A percentile compares a stretch with the other conserved stretches of the same genome.
Evolutionary conservation across 2,113 vertebrate genomes (phyloP).

Genomic region (Cnemophilus loriae): DNA sequence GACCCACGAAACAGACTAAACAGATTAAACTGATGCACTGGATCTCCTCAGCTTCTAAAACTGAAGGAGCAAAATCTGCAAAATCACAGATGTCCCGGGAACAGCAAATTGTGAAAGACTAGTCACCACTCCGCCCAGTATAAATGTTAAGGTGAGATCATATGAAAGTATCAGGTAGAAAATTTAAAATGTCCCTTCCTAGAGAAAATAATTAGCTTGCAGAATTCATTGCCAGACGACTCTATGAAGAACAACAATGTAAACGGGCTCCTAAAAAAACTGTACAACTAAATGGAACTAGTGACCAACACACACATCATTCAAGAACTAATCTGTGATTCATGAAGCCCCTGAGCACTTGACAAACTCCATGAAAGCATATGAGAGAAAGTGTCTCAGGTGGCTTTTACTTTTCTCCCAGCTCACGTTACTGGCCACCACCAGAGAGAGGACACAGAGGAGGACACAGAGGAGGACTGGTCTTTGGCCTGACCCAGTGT

Average conservation of each 20-base stretch:
- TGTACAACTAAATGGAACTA: neutral
- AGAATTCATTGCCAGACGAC: neutral
- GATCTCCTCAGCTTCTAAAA: neutral
- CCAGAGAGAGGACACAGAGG: neutral
- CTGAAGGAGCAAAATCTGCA: neutral
- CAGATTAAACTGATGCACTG: neutral
- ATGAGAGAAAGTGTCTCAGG: neutral
- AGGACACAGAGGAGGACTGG: neutral
- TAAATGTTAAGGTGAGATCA: neutral
- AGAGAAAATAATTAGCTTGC: neutral
- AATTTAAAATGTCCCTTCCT: neutral
- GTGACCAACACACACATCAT: neutral
- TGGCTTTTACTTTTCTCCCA: neutral
- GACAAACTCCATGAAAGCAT: neutral
- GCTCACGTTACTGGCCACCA: neutral
- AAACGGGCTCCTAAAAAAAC: neutral
- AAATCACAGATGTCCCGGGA: accelerated
- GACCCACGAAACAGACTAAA: neutral
- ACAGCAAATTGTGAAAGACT: neutral
- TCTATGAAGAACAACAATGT: neutral
- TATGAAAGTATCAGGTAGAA: neutral
- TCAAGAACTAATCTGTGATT: neutral
- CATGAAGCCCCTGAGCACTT: neutral
- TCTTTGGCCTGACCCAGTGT: neutral
- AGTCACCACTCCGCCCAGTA: neutral